These are phyloP conservation scores for Anisognathus igniventris DNA, from an alignment of 2,797 vertebrate species.

Conservation along the genomic window DNA sequence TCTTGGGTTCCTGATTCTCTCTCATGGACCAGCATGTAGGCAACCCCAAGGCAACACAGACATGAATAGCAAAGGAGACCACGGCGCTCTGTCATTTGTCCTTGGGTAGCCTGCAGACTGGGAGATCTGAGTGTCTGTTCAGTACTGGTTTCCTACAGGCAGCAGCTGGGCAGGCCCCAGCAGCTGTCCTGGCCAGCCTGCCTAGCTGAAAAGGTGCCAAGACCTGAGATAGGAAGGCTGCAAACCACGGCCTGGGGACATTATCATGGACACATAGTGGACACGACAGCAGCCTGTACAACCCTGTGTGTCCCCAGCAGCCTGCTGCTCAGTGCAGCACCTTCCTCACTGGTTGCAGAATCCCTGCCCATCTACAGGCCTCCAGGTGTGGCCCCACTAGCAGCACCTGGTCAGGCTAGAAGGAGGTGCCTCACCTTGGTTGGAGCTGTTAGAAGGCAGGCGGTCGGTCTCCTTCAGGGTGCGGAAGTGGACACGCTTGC, in stretches of 20 bases:
- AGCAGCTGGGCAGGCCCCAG: not conserved
- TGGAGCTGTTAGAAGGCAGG: conserved; percentile 92
- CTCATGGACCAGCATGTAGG: not conserved
- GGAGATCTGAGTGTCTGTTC: not conserved
- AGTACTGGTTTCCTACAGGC: not conserved
- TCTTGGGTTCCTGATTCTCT: not conserved
- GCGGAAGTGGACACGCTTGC: conserved; percentile 89
- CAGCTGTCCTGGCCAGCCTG: not conserved
- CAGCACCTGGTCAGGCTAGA: accelerated
- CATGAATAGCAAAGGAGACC: not conserved
- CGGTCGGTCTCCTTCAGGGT: conserved; percentile 92
- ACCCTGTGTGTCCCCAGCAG: not conserved
- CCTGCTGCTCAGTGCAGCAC: not conserved
- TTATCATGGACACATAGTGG: accelerated
- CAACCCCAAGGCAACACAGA: not conserved
- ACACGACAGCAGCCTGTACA: not conserved
- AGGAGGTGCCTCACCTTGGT: conserved; percentile 82
- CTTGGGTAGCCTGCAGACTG: not conserved
- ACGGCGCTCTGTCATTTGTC: not conserved
- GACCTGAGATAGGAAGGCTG: not conserved
- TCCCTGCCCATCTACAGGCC: not conserved
- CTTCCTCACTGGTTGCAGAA: not conserved
- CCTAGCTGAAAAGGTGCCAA: not conserved
- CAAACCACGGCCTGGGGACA: not conserved
- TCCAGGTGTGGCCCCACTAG: not conserved